These are phyloP conservation scores for Scaptomyza graminum DNA, from an alignment of 1,140 invertebrate species.

Conservation along the genomic window DNA sequence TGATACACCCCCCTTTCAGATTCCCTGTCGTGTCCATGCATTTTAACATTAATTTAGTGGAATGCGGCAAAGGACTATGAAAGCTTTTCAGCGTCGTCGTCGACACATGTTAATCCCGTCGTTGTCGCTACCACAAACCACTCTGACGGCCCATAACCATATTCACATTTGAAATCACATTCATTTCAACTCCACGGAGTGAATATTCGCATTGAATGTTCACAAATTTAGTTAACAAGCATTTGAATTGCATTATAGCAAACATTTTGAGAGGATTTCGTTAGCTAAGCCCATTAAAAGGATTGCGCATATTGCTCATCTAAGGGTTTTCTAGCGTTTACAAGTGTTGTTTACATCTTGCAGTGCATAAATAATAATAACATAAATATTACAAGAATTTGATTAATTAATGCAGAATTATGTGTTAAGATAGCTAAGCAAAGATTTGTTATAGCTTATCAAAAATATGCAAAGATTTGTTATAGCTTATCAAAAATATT, in stretches of 20 bases:
- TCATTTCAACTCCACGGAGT: slow-evolving; percentile 6
- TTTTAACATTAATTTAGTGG: slow-evolving; percentile 81
- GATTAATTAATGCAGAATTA: too few relatives aligned
- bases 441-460: too few relatives aligned
- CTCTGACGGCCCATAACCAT: slow-evolving; percentile 8
- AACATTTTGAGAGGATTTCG: slow-evolving; percentile 12
- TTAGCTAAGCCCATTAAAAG: neutral
- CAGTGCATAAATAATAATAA: too few relatives aligned
- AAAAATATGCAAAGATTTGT: too few relatives aligned
- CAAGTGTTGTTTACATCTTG: too few relatives aligned
- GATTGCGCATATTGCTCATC: neutral
- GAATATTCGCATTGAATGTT: neutral
- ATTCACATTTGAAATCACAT: slow-evolving; percentile 17
- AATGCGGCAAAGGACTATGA: slow-evolving; percentile 62
- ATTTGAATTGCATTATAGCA: slow-evolving; percentile 11
- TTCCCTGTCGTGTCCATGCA: slow-evolving; percentile 35
- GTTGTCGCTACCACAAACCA: slow-evolving; percentile 40
- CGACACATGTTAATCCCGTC: slow-evolving; percentile 76
- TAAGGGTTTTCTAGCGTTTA: too few relatives aligned
- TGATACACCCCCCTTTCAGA: too few relatives aligned
- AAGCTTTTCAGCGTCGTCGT: slow-evolving; percentile 65
- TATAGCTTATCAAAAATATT: too few relatives aligned
- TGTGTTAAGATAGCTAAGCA: too few relatives aligned
- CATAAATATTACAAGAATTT: too few relatives aligned
- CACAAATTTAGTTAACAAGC: slow-evolving; percentile 9